These are phyloP conservation scores for Falco rusticolus DNA, from an alignment of 2,797 vertebrate species.

Conservation along the genomic window DNA sequence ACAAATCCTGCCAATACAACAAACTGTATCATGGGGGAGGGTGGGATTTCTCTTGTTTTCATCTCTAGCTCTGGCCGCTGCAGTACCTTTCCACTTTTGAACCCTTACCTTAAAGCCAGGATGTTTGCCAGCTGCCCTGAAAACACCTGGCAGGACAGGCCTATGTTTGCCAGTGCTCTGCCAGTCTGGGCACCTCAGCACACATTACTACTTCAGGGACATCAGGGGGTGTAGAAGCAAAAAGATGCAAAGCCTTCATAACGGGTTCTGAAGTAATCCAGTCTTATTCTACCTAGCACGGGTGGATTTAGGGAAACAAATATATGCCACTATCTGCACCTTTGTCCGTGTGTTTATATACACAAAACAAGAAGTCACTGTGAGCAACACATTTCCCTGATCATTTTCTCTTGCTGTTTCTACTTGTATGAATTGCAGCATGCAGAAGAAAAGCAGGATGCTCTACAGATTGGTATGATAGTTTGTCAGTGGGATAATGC, in stretches of 20 bases:
- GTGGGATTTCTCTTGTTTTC: background rate
- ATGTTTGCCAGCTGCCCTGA: background rate
- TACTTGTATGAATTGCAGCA: background rate
- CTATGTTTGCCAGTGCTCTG: background rate
- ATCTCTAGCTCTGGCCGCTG: background rate
- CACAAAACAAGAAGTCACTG: background rate
- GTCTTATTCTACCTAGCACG: background rate
- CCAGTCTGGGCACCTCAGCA: background rate
- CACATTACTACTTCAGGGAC: background rate
- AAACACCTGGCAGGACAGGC: background rate
- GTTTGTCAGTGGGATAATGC: background rate
- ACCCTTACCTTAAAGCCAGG: background rate
- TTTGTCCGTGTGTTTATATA: background rate
- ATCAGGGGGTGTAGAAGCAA: background rate
- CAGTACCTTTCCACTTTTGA: background rate
- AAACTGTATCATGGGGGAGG: background rate
- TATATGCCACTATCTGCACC: background rate
- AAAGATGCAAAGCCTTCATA: background rate
- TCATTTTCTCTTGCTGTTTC: background rate
- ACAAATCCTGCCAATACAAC: background rate
- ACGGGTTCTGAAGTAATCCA: background rate
- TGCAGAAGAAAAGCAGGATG: background rate
- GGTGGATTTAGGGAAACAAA: background rate
- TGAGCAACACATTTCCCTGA: background rate
- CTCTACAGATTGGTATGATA: background rate